A percentile compares a stretch with the other conserved stretches of the same genome.
phyloP scores from a whole-genome alignment of 2,113 vertebrate species.

The Ciconia boyciana region DNA sequence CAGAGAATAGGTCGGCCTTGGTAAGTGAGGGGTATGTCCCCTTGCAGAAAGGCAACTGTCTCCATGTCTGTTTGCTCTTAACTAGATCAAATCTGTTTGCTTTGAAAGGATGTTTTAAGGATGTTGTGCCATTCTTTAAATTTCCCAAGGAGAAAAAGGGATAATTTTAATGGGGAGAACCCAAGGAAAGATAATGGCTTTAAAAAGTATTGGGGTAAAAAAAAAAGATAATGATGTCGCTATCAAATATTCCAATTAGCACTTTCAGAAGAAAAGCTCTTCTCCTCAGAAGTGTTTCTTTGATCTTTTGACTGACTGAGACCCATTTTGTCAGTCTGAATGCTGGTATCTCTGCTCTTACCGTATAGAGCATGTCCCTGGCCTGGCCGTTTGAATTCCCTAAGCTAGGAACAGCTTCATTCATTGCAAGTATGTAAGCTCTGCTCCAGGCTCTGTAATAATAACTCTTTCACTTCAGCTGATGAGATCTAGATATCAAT shows the following conservation, averaged over 20 bases:
- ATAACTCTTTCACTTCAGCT: slow-evolving; percentile 62
- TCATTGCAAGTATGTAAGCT: slow-evolving; percentile 20
- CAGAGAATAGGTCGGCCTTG: not conserved
- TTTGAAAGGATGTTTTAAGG: not conserved
- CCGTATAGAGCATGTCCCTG: not conserved
- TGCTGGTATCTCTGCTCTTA: not conserved
- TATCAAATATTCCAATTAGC: not conserved
- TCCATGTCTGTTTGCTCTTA: not conserved
- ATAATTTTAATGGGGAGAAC: not conserved
- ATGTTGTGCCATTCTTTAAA: not conserved
- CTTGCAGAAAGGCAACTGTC: not conserved
- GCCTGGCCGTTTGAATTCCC: slow-evolving; percentile 24
- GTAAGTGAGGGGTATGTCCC: not conserved
- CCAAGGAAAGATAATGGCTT: not conserved
- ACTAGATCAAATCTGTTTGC: not conserved
- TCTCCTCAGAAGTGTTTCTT: not conserved
- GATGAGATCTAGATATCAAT: slow-evolving; percentile 61
- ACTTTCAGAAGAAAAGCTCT: not conserved
- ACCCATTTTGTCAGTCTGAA: not conserved
- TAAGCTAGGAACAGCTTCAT: slow-evolving; percentile 25
- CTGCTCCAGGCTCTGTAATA: slow-evolving; percentile 53
- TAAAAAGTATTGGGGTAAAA: not conserved
- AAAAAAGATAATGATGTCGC: not conserved
- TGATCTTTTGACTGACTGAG: not conserved
- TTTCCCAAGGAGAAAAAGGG: not conserved